Conservation (phyloP, 2,113 vertebrate species). For the Tiliqua scincoides region DNA sequence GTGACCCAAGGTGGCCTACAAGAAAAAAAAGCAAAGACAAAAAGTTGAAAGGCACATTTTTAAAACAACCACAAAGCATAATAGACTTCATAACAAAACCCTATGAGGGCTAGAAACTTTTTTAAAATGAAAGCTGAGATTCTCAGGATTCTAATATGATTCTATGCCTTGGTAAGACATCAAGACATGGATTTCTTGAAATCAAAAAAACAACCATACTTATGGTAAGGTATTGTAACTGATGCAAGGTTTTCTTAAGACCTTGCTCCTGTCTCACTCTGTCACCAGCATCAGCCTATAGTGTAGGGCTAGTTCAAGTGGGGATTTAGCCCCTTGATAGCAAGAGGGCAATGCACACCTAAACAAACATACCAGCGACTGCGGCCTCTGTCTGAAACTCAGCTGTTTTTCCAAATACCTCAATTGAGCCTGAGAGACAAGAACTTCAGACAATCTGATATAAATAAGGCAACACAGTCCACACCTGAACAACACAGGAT, state of each 20-base stretch:
- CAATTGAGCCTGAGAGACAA: constrained; percentile 10
- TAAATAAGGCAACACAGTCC: constrained; percentile 27
- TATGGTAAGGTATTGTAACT: neutral
- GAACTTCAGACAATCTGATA: constrained; percentile 33
- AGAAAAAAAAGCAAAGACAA: too few species aligned
- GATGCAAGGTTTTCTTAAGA: neutral
- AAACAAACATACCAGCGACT: neutral
- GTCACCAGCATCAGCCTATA: neutral
- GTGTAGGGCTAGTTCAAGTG: neutral
- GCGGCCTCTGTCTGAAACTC: neutral
- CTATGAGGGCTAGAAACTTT: neutral
- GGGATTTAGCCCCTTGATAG: neutral
- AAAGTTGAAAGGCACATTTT: neutral
- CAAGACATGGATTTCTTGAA: too few species aligned
- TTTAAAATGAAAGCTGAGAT: neutral
- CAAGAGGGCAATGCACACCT: neutral
- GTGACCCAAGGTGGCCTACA: too few species aligned
- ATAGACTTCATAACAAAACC: too few species aligned
- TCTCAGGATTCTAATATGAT: neutral
- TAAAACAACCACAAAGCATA: neutral
- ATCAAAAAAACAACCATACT: neutral
- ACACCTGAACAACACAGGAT: constrained; percentile 31
- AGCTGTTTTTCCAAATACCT: constrained; percentile 51
- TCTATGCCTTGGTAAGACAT: neutral
- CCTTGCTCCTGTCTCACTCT: too few species aligned